A percentile compares a stretch with the other conserved stretches of the same genome.
These are phyloP conservation scores for Phaethornis superciliosus DNA, from an alignment of 2,113 vertebrate genomes.

Conservation along the genomic window DNA sequence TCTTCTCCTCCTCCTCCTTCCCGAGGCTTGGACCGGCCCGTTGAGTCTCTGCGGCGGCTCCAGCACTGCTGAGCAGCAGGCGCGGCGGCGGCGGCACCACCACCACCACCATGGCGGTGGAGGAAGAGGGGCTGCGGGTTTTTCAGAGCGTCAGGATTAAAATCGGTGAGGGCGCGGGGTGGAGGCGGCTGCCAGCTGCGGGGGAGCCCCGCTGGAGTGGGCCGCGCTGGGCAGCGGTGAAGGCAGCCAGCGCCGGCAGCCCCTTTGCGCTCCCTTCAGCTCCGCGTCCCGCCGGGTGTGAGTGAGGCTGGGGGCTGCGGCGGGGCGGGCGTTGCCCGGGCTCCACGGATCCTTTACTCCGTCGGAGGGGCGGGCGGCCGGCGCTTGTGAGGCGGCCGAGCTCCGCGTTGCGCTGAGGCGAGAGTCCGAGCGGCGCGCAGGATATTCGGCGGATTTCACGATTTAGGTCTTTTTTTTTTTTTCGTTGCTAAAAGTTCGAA, in stretches of 20 bases:
- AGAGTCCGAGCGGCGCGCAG: not conserved
- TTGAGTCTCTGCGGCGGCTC: not conserved
- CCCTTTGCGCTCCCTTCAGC: not conserved
- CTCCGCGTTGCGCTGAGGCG: too few relatives aligned
- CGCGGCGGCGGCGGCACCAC: not conserved
- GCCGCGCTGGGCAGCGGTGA: not conserved
- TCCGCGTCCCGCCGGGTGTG: not conserved
- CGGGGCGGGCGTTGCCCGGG: too few relatives aligned
- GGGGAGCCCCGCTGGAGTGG: not conserved
- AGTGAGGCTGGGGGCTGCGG: not conserved
- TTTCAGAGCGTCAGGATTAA: conserved; percentile 98
- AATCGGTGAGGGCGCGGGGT: conserved; percentile 82
- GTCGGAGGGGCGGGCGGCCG: too few relatives aligned
- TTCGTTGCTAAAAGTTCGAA: conserved; percentile 34
- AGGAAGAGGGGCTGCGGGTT: conserved; percentile 94
- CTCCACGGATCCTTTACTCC: not conserved
- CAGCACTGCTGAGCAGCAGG: not conserved
- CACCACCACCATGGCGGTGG: conserved; percentile 88
- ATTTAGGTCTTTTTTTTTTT: not conserved
- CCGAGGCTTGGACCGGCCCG: not conserved
- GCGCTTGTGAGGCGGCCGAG: too few relatives aligned
- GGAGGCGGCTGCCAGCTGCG: not conserved
- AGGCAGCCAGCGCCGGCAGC: not conserved
- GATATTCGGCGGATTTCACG: not conserved
- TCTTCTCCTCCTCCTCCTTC: too few relatives aligned